A percentile compares a stretch with the other conserved stretches of the same genome.
Conservation (phyloP, 37 sponge, comb jelly and placozoan species). For the Cliona cf. orientalis region DNA sequence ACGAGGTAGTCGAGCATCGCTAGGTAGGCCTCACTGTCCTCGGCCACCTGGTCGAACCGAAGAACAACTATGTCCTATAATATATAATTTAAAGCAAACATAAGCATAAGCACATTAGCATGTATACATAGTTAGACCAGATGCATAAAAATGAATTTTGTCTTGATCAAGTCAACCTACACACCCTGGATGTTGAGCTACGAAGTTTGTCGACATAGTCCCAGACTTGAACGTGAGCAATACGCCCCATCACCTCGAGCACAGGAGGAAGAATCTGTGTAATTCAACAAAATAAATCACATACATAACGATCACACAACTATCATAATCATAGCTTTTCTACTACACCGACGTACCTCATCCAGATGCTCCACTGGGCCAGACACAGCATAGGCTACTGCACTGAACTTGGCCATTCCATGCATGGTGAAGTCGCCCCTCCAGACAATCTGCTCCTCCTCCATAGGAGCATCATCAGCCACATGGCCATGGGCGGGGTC, state of each 20-base stretch:
- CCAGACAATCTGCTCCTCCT: slow-evolving; percentile 47
- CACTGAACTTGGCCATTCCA: slow-evolving; percentile 55
- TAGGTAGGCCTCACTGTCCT: slow-evolving; percentile 59
- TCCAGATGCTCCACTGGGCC: slow-evolving; percentile 46
- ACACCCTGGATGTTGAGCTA: slow-evolving; percentile 52
- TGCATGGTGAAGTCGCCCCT: slow-evolving; percentile 63
- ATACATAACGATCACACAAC: not conserved
- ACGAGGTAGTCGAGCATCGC: slow-evolving; percentile 71
- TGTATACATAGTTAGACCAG: not conserved
- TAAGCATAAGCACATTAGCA: not conserved
- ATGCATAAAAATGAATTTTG: not conserved
- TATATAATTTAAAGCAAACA: not conserved
- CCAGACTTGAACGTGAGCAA: slow-evolving; percentile 76
- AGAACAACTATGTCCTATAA: slow-evolving; percentile 64
- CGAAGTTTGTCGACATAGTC: slow-evolving; percentile 81
- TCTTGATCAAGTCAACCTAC: too few relatives aligned
- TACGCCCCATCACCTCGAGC: slow-evolving; percentile 72
- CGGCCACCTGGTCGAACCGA: slow-evolving; percentile 51
- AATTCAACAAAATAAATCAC: not conserved
- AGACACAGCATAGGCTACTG: slow-evolving; percentile 69
- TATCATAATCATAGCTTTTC: not conserved
- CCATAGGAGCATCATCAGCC: not conserved
- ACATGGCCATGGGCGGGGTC: not conserved
- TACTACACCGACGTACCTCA: slow-evolving; percentile 30
- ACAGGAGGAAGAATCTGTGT: slow-evolving; percentile 61